Percentiles rank a stretch among this genome's conserved stretches.
Conservation (phyloP, 2,113 vertebrate species). For the Myotis davidii region DNA sequence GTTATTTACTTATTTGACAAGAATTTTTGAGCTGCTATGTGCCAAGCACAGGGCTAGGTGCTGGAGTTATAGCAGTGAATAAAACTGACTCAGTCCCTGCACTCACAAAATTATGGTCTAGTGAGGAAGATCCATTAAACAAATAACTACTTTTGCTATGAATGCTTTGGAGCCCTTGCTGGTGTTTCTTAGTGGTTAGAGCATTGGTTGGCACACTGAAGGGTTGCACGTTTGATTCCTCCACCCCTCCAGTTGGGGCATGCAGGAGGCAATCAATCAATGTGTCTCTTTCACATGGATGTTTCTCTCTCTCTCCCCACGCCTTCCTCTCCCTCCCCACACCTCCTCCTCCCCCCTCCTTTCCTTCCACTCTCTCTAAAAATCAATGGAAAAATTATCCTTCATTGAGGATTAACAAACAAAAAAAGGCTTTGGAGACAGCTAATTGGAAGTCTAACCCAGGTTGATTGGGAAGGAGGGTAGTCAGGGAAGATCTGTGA, state of each 20-base stretch:
- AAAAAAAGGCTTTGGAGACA: background rate
- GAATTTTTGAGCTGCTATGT: background rate
- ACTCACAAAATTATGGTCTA: background rate
- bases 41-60: background rate
- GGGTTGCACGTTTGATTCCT: no score
- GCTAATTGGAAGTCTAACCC: background rate
- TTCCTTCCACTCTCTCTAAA: no score
- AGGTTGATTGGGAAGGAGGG: background rate
- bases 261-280: no score
- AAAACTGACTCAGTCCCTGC: background rate
- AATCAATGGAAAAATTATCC: no score
- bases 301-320: no score
- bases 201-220: no score
- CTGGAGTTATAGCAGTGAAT: background rate
- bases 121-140: slow-evolving; percentile 2
- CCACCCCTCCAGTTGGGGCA: no score
- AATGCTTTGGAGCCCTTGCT: background rate
- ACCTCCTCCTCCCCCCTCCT: no score
- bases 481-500: background rate
- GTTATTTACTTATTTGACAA: background rate
- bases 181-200: no score
- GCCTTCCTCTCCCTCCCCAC: no score
- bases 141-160: background rate
- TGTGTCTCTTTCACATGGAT: no score
- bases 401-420: no score